Evolutionary conservation across 1,140 invertebrate genomes (phyloP).

Genomic region (Apis dorsata): DNA sequence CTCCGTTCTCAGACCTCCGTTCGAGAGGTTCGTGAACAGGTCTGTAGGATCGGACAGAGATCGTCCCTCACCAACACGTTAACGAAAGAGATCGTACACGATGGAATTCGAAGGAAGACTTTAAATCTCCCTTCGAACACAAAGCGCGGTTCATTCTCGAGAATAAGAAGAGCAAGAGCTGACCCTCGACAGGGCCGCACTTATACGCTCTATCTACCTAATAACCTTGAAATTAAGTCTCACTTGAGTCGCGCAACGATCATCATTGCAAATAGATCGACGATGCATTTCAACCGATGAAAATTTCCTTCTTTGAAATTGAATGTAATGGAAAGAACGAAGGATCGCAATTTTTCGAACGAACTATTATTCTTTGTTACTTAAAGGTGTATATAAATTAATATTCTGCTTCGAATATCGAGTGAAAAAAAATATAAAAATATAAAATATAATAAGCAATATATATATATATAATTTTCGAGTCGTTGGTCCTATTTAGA

Average conservation of each 20-base stretch:
- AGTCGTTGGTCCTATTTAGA: background rate
- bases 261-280: background rate
- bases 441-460: no score
- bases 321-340: no score
- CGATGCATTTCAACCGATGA: no score
- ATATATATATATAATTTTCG: no score
- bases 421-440: no score
- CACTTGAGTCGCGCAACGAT: background rate
- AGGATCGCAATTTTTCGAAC: no score
- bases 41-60: constrained; percentile 15
- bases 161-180: constrained; percentile 47
- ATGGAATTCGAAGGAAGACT: constrained; percentile 33
- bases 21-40: background rate
- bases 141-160: constrained; percentile 50
- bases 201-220: constrained; percentile 33
- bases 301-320: no score
- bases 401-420: no score
- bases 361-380: no score
- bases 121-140: constrained; percentile 58
- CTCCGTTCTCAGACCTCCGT: constrained; percentile 17
- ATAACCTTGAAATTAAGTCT: constrained; percentile 42
- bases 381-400: no score
- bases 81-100: background rate
- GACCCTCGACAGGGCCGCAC: constrained; percentile 17
- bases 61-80: constrained; percentile 29